Conservation (phyloP, 2,797 vertebrate species). For the Microctenopoma lineatum region DNA sequence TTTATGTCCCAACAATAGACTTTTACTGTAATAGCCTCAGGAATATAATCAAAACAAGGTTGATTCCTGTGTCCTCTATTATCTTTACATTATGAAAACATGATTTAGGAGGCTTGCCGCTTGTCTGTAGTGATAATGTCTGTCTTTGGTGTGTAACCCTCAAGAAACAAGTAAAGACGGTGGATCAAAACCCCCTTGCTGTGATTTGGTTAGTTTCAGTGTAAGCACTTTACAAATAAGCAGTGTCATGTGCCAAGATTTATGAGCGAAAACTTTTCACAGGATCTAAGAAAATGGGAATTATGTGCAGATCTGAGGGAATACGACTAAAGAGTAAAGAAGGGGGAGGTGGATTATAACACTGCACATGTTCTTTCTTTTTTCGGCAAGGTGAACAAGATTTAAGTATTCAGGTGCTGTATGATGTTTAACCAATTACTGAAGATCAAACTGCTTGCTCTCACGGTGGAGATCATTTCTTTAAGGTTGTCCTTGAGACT, state of each 20-base stretch:
- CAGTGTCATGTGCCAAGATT: neutral
- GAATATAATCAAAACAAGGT: slow-evolving; percentile 55
- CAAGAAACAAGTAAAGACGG: slow-evolving; percentile 7
- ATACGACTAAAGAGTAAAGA: neutral
- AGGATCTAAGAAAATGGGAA: neutral
- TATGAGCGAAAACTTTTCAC: slow-evolving; percentile 8
- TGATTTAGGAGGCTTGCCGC: slow-evolving; percentile 38
- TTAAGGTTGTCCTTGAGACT: neutral
- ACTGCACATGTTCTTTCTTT: neutral
- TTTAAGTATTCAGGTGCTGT: slow-evolving; percentile 4
- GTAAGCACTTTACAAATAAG: slow-evolving; percentile 10
- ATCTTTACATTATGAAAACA: slow-evolving; percentile 61
- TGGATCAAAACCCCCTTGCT: slow-evolving; percentile 6
- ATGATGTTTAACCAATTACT: slow-evolving; percentile 23
- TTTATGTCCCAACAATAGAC: slow-evolving; percentile 47
- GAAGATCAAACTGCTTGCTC: slow-evolving; percentile 31
- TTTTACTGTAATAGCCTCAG: slow-evolving; percentile 39
- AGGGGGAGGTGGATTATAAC: neutral
- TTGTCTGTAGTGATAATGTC: slow-evolving; percentile 23
- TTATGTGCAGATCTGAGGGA: neutral
- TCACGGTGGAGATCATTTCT: slow-evolving; percentile 17
- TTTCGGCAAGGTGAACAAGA: slow-evolving; percentile 9
- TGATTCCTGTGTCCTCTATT: slow-evolving; percentile 57
- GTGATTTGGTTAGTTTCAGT: slow-evolving; percentile 1
- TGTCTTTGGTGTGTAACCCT: slow-evolving; percentile 25